Evolutionary conservation across 2,797 vertebrate species (phyloP).

Genomic region (Anguilla pacifica): DNA sequence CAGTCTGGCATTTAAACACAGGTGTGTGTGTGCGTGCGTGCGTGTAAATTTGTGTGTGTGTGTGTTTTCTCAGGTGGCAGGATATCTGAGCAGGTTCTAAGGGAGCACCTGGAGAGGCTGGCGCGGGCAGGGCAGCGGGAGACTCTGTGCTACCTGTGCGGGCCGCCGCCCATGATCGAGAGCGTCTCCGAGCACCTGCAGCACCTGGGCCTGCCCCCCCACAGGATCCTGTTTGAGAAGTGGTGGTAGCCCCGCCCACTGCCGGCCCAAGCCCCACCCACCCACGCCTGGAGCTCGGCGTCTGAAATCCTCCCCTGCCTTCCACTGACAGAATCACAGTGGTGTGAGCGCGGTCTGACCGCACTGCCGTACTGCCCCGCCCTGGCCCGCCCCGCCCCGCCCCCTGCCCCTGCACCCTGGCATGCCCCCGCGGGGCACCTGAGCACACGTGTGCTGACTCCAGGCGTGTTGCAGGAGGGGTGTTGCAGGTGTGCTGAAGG

Average conservation of each 20-base stretch:
- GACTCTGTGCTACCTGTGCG: constrained; percentile 92
- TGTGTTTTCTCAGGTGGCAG: constrained; percentile 76
- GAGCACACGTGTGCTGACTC: neutral
- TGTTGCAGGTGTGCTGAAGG: neutral
- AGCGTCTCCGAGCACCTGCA: constrained; percentile 79
- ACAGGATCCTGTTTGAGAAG: constrained; percentile 90
- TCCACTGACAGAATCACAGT: too few relatives aligned
- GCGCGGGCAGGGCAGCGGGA: constrained; percentile 33
- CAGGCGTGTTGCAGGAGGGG: too few relatives aligned
- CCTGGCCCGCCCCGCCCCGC: too few relatives aligned
- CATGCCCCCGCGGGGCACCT: neutral
- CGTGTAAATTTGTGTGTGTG: neutral
- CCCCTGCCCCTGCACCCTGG: too few relatives aligned
- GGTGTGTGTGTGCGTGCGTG: neutral
- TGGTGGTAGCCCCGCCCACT: constrained; percentile 84
- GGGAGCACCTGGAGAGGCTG: constrained; percentile 64
- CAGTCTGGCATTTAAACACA: neutral
- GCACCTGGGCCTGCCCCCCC: constrained; percentile 72
- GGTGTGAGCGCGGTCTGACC: too few relatives aligned
- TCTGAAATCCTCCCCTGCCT: neutral
- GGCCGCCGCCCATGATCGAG: constrained; percentile 94
- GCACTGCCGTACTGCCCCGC: too few relatives aligned
- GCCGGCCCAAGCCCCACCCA: neutral
- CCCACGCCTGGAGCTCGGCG: neutral
- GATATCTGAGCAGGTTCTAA: constrained; percentile 79